These are phyloP conservation scores for Chrysodeixis includens DNA, from an alignment of 2,888 invertebrate genomes.

Conservation along the genomic window DNA sequence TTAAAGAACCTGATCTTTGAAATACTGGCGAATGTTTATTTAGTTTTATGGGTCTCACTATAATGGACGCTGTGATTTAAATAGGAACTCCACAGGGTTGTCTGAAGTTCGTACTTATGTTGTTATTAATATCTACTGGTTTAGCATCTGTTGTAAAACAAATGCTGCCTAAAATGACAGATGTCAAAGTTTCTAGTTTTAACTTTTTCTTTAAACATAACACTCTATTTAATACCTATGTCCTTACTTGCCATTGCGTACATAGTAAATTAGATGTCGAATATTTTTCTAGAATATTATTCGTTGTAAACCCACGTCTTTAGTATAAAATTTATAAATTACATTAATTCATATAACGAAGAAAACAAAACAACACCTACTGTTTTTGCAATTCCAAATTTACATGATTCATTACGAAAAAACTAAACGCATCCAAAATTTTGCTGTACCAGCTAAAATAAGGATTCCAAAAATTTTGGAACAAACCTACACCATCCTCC, in stretches of 20 bases:
- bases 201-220: no score
- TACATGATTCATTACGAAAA: conserved; percentile 39
- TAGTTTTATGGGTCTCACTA: conserved; percentile 25
- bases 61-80: conserved; percentile 17
- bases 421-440: conserved; percentile 35
- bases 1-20: conserved; percentile 49
- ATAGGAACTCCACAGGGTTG: not conserved
- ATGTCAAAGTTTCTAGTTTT: no score
- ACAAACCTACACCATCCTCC: conserved; percentile 53
- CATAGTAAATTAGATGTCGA: no score
- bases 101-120: not conserved
- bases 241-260: no score
- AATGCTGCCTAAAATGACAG: no score
- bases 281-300: no score
- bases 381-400: conserved; percentile 15
- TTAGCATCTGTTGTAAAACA: not conserved
- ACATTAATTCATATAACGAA: no score
- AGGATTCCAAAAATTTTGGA: conserved; percentile 45
- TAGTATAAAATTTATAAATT: no score
- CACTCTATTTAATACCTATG: no score
- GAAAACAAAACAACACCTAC: no score
- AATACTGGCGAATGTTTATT: conserved; percentile 29
- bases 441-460: conserved; percentile 39
- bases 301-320: no score
- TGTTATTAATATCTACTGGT: not conserved